Conservation (phyloP, 2,797 vertebrate genomes). For the Graptemys geographica region DNA sequence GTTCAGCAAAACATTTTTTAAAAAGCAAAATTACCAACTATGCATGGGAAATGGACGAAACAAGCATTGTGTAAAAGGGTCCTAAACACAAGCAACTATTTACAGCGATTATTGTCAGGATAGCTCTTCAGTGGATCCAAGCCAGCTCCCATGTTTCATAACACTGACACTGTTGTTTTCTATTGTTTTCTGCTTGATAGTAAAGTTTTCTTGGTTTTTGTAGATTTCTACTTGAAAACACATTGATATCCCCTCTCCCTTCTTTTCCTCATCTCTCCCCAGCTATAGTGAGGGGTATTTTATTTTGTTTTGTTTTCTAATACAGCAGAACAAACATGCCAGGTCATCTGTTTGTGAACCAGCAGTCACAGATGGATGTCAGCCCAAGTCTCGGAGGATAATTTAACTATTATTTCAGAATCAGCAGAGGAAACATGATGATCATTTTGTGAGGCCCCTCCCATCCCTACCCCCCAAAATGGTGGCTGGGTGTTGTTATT, state of each 20-base stretch:
- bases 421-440: not conserved
- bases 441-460: not conserved
- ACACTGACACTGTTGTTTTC: not conserved
- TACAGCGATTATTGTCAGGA: not conserved
- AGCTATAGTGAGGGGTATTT: not conserved
- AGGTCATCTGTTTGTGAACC: not conserved
- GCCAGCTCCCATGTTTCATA: not conserved
- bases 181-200: not conserved
- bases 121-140: not conserved
- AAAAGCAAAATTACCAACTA: not conserved
- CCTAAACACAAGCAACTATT: not conserved
- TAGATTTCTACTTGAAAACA: not conserved
- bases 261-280: not conserved
- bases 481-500: not conserved
- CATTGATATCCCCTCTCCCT: not conserved
- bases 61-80: not conserved
- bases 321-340: not conserved
- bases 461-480: not conserved
- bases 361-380: not conserved
- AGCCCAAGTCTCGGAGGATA: not conserved
- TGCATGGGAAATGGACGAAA: not conserved
- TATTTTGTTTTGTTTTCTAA: not conserved
- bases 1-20: not conserved
- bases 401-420: not conserved
- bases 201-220: not conserved